Evolutionary conservation across 2,888 invertebrate species (phyloP).

Genomic region (Microctonus brassicae): DNA sequence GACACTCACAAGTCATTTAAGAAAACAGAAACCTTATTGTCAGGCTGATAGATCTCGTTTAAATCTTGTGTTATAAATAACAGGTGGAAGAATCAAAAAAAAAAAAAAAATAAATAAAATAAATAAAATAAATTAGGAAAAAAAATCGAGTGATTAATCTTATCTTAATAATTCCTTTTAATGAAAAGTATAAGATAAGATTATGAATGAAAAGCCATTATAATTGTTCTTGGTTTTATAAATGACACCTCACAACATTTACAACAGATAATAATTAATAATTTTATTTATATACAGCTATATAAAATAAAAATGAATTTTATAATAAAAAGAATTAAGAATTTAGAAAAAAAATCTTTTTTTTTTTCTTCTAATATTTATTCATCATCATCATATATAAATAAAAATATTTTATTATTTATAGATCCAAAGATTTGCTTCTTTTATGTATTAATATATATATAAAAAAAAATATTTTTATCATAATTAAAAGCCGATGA

Average conservation of each 20-base stretch:
- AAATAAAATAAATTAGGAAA: background rate
- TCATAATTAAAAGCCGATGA: too few species aligned
- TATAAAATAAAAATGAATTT: too few species aligned
- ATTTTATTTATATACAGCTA: background rate
- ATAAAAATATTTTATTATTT: too few species aligned
- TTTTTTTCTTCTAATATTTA: too few species aligned
- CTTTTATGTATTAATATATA: too few species aligned
- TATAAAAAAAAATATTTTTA: too few species aligned
- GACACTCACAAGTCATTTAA: background rate
- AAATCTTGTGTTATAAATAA: slow-evolving; percentile 25
- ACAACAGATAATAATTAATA: background rate
- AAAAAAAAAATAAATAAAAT: background rate
- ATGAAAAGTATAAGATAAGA: background rate
- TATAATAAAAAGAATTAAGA: too few species aligned
- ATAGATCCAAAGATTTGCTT: too few species aligned
- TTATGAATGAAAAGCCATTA: background rate
- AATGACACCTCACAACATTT: background rate
- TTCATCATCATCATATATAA: too few species aligned
- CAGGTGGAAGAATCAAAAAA: slow-evolving; percentile 21
- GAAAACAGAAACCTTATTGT: background rate
- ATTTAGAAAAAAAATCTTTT: too few species aligned
- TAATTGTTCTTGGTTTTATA: background rate
- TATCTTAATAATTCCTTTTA: background rate
- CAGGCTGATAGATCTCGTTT: background rate
- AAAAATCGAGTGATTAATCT: background rate